Conservation (phyloP, 2,113 vertebrate genomes). For the Psittacula cyanocephala region DNA sequence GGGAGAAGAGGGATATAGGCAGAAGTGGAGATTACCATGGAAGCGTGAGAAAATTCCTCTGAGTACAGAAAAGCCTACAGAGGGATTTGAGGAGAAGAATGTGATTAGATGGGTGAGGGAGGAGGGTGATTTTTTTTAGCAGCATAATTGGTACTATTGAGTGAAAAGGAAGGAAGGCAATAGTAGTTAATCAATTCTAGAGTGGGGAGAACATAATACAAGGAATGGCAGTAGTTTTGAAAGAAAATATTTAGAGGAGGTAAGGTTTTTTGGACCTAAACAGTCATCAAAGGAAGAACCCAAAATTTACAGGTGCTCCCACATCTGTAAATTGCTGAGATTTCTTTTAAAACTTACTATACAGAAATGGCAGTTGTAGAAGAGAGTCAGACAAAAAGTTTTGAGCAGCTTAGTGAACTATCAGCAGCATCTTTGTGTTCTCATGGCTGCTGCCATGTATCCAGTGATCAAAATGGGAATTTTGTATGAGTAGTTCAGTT, state of each 20-base stretch:
- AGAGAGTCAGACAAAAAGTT: neutral
- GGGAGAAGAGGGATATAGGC: neutral
- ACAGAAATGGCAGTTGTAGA: neutral
- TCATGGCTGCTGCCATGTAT: neutral
- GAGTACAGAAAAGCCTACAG: neutral
- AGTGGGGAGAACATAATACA: neutral
- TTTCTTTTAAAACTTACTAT: neutral
- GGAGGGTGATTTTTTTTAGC: neutral
- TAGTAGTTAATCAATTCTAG: neutral
- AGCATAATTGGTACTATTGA: constrained; percentile 4
- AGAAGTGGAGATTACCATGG: constrained; percentile 24
- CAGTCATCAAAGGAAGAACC: neutral
- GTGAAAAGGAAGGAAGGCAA: neutral
- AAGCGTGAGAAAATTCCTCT: constrained; percentile 18
- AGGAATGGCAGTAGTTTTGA: neutral
- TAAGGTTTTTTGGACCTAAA: neutral
- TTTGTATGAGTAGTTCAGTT: neutral
- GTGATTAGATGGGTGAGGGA: neutral
- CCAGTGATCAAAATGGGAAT: neutral
- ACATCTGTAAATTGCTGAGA: neutral
- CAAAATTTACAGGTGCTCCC: neutral
- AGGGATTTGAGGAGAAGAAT: constrained; percentile 23
- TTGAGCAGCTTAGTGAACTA: neutral
- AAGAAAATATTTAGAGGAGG: neutral
- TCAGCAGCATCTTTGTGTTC: neutral